Conservation (phyloP, 1,140 invertebrate genomes). For the Lamellibrachia luymesi region DNA sequence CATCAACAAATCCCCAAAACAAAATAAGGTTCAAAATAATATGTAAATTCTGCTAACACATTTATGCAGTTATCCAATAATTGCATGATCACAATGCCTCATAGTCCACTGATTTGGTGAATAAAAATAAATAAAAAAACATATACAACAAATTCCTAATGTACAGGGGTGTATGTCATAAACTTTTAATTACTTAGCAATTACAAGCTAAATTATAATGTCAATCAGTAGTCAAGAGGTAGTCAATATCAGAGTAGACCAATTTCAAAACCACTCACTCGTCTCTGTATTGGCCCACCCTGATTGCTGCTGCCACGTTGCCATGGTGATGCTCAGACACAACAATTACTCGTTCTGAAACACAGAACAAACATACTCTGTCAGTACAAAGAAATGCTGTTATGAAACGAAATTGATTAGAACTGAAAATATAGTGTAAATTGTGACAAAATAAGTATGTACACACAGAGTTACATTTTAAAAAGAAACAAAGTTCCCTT, state of each 20-base stretch:
- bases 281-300: slow-evolving; percentile 22
- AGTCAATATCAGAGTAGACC: no score
- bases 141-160: no score
- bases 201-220: no score
- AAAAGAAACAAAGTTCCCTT: no score
- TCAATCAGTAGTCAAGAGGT: no score
- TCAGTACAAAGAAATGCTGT: background rate
- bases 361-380: slow-evolving; percentile 33
- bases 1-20: slow-evolving; percentile 54
- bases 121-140: no score
- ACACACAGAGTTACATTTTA: no score
- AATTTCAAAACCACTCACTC: background rate
- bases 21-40: background rate
- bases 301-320: slow-evolving; percentile 55
- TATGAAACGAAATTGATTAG: background rate
- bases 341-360: slow-evolving; percentile 83
- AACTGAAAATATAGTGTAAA: no score
- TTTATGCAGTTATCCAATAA: background rate
- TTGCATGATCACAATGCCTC: background rate
- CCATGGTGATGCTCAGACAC: slow-evolving; percentile 83
- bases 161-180: no score
- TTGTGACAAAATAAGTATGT: no score
- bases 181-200: no score
- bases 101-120: background rate
- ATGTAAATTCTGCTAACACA: no score